Evolutionary conservation across 1,140 invertebrate genomes (phyloP).

Genomic region (Steinernema khuongi): DNA sequence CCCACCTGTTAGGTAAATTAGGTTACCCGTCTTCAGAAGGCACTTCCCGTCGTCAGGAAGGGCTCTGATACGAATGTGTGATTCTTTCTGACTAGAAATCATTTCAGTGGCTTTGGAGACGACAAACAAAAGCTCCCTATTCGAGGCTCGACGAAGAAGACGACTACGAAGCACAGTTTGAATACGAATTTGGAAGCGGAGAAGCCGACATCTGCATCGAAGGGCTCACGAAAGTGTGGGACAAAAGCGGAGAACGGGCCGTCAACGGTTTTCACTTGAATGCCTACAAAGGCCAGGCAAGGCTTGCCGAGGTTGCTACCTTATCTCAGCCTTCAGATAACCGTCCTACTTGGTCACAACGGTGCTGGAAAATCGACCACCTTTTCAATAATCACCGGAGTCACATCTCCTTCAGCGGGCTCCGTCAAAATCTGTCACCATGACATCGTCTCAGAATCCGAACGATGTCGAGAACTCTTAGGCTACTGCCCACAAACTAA

Average conservation of each 20-base stretch:
- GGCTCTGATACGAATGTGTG: no score
- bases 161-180: background rate
- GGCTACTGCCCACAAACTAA: conserved; percentile 61
- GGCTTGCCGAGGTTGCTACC: no score
- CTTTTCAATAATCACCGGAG: conserved; percentile 37
- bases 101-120: background rate
- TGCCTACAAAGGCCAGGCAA: conserved; percentile 51
- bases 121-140: background rate
- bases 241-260: conserved; percentile 20
- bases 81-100: no score
- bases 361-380: conserved; percentile 45
- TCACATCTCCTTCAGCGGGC: conserved; percentile 25
- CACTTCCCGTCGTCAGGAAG: no score
- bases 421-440: conserved; percentile 16
- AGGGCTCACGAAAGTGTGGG: conserved; percentile 8
- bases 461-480: conserved; percentile 41
- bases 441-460: conserved; percentile 31
- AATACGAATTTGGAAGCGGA: background rate
- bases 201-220: conserved; percentile 13
- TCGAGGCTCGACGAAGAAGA: background rate
- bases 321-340: no score
- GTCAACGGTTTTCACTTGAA: conserved; percentile 24
- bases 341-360: conserved; percentile 60
- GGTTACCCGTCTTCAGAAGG: no score
- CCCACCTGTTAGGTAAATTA: no score